Evolutionary conservation across 1,140 invertebrate genomes (phyloP), one percentile per base, ranked within the genome.

Genomic region (Apolygus lucorum): DNA sequence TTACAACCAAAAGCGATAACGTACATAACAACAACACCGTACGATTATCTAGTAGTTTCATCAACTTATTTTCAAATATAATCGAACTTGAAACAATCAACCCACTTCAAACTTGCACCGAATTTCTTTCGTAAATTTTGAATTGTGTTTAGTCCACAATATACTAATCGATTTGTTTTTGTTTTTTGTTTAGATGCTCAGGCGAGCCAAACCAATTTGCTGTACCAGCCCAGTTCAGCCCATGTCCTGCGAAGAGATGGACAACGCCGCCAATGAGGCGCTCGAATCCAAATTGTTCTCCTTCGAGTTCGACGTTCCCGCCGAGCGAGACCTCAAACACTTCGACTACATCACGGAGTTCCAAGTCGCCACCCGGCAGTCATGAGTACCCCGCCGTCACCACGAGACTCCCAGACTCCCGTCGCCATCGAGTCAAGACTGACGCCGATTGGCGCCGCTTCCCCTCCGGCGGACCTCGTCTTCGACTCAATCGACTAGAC

Each of bases 181-280:
- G 52, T 65, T 28, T 70, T 70, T 21, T 49, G 28, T 70, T 62
- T 26, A 70, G 68, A 63, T 62, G 68, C 42, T 70, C 34, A 70
- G 68, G 42, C 62, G 63, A 64, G 68, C 68, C 62, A 70, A 70
- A 28, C 68, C 34, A 14, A 34, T 28, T 14, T 70, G 68, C 54
- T 59, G 54, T 21, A 14, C 54, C 13, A 14, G 11, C 22, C 54
- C 54, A 13, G 54, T 24, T 4, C 54, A 13, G 22, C 54, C 54
- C 22, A 42, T 42, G 34, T 59, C 54, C 22, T 22, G 52, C 14
- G 68, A 70, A 52, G 68, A 70, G 49, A 22, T 52, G 28, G 68
- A 70, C 29, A 70, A 70, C 68, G 63, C 28, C 34, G n/a, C 26
- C n/a, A 70, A 70, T 25, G 68, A 70, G 26, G 28, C 26, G 11